Base-by-base conservation (phyloP, 1,140 invertebrate species). In the Drosophila nigromelanica region DNA sequence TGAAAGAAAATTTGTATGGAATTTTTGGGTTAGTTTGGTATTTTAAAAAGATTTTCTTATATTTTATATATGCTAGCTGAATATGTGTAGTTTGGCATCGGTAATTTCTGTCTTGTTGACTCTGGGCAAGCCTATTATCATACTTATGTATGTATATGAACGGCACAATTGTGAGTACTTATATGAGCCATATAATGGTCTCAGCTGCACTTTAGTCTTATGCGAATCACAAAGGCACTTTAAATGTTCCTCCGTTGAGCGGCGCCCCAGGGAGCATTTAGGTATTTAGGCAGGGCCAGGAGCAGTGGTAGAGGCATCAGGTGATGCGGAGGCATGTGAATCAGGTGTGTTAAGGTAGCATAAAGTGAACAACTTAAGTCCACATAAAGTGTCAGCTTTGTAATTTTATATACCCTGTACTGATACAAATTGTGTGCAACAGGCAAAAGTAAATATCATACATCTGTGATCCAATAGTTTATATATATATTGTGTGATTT, bases 201-300 rank as follows among this genome's bases (percentile, higher is more conserved):
- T 58, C 27, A 56, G 52, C 52, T 58, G 61, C 50, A 69, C 45
- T 58, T 58, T 27, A 12, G 43, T 51, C 43, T 51, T 63, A 52
- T 45, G 48, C 37, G 68, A 21, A 37, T 37, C 54, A 56, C 42
- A 71, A 43, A 56, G 60, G 60, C 68, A 66, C 61, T 72, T 72
- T 59, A 72, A 66, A 72, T 51, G 54, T 45, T 64, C 35, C 62
- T 37, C 21, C 40, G 39, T 30, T 37, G 10, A 67, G 62, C 47
- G 33, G 27, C 47, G 55, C 63, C 48, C 70, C 21, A 15, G 70
- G 70, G 70, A 73, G 55, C 70, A 52, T 66, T 72, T 37, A 59
- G 55, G 54, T 52, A 67, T 59, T 72, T 66, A 63, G 51, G 14
- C 14, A 15, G 14, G n/a, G 18, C 6, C n/a, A 11, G 15, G 5